Evolutionary conservation across 1,140 invertebrate genomes (phyloP), one percentile per base, ranked within the genome.

Genomic region (Pseudachorutes palmiensis): DNA sequence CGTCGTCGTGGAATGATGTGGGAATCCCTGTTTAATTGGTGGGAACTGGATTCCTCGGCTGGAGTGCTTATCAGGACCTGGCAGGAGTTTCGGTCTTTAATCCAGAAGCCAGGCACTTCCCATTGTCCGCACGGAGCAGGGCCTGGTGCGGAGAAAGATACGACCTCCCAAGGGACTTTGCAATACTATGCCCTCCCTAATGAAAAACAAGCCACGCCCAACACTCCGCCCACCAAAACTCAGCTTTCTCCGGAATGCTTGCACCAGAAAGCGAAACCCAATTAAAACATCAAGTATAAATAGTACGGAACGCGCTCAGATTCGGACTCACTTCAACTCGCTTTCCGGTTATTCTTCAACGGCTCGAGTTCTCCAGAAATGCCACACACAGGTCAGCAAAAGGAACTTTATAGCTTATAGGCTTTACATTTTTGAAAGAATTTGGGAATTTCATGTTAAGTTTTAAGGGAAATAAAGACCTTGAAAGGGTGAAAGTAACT

Each of bases 321-420:
- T 9, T 57, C 55, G 12, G 5, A 9, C 55, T 9, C 19, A 57
- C 55, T 57, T 22, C 9, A 28, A 9, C 12, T 57, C 22, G 5
- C 24, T 24, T 28, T n/a, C 55, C 55, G 22, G 19, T 24, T 14
- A 22, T 22, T 9, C 55, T 28, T 5, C 24, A 5, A 24, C 26
- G 9, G 5, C 12, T n/a, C 19, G 9, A 5, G 5, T 57, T 57
- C 26, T 60, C 57, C 55, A 45, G 49, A 36, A 60, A 70, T 70
- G 69, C 69, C 69, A 49, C 69, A 70, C 57, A 70, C 69, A 70
- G 69, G 69, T 70, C 62, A 59, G 16, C 19, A 55, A 24, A 5
- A 41, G 19, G 19, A 41, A n/a, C n/a, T n/a, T n/a, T n/a, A n/a
- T n/a, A n/a, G n/a, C n/a, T n/a, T n/a, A n/a, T n/a, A n/a, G n/a